A percentile compares a stretch with the other conserved stretches of the same genome.
phyloP scores from a whole-genome alignment of 2,113 vertebrate genomes.

The Takifugu flavidus region DNA sequence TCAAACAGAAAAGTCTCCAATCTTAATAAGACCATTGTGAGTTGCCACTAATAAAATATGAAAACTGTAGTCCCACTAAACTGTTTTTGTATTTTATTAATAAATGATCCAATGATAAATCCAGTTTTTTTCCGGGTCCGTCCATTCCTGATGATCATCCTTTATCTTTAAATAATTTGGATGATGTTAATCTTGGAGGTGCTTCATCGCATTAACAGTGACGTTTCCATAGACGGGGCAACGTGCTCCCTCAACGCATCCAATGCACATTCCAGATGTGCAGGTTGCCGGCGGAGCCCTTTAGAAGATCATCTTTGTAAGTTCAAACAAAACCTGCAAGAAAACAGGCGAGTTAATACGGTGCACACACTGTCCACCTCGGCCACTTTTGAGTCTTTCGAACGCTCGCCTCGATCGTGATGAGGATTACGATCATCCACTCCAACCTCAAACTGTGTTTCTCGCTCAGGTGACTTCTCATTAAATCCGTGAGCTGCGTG shows the following conservation, averaged over 20 bases:
- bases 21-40: too few species aligned
- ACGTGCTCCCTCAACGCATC: constrained; percentile 8
- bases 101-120: too few species aligned
- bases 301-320: constrained; percentile 85
- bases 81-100: too few species aligned
- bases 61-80: too few species aligned
- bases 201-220: too few species aligned
- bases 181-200: too few species aligned
- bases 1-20: too few species aligned
- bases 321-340: constrained; percentile 88
- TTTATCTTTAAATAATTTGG: too few species aligned
- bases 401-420: constrained; percentile 95
- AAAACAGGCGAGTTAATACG: constrained; percentile 10
- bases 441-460: constrained; percentile 90
- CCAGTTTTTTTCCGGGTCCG: too few species aligned
- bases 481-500: constrained; percentile 91
- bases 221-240: constrained; percentile 4
- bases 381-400: constrained; percentile 34
- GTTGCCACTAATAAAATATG: too few species aligned
- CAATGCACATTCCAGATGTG: background rate
- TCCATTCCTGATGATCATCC: too few species aligned
- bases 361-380: background rate
- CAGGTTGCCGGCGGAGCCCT: background rate
- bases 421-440: constrained; percentile 98
- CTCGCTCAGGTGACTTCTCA: constrained; percentile 93